Evolutionary conservation across 2,113 vertebrate species (phyloP).

Genomic region (Garra rufa): DNA sequence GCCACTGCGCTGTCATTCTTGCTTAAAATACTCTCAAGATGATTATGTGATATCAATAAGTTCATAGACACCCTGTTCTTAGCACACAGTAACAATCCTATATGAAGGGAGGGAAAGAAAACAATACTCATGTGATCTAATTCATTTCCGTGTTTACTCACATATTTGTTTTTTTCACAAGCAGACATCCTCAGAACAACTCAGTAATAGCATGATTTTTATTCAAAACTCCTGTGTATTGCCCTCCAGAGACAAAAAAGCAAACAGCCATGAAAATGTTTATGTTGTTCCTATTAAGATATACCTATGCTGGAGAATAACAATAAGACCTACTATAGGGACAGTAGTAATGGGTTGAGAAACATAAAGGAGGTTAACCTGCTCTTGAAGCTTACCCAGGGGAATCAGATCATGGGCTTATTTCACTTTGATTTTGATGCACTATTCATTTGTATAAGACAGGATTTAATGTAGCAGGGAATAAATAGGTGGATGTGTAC

Average conservation of each 20-base stretch:
- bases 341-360: slow-evolving; percentile 65
- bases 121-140: slow-evolving; percentile 24
- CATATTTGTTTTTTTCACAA: slow-evolving; percentile 14
- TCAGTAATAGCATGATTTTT: slow-evolving; percentile 68
- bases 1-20: background rate
- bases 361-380: slow-evolving; percentile 53
- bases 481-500: slow-evolving; percentile 1
- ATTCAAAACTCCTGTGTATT: slow-evolving; percentile 72
- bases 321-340: slow-evolving; percentile 69
- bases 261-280: slow-evolving; percentile 79
- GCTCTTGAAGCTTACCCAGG: slow-evolving; percentile 72
- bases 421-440: slow-evolving; percentile 38
- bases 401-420: slow-evolving; percentile 60
- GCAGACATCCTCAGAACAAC: slow-evolving; percentile 69
- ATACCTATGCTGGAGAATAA: slow-evolving; percentile 79
- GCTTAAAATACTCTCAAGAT: background rate
- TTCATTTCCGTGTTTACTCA: slow-evolving; percentile 35
- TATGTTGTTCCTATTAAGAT: slow-evolving; percentile 71
- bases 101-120: background rate
- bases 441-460: background rate
- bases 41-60: background rate
- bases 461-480: background rate
- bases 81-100: background rate
- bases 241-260: slow-evolving; percentile 77
- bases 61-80: background rate